Evolutionary conservation across 2,888 invertebrate species (phyloP).

Genomic region (Branchellion lobata): DNA sequence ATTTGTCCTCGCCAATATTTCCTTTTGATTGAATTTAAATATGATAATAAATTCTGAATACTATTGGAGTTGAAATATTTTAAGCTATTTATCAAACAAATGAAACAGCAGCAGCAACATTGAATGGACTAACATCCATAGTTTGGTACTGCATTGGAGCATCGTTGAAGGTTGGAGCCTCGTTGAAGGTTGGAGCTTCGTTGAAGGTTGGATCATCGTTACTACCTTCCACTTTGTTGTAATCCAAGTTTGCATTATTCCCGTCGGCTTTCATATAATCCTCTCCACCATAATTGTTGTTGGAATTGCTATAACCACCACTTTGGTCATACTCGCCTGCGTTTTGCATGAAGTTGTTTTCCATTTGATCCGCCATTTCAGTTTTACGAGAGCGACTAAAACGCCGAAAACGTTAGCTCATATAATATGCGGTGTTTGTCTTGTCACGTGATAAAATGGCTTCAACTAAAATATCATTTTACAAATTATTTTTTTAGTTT

Average conservation of each 20-base stretch:
- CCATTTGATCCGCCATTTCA: neutral
- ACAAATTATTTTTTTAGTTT: too few relatives aligned
- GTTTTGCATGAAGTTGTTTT: neutral
- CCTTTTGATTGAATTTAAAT: conserved; percentile 59
- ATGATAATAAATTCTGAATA: too few relatives aligned
- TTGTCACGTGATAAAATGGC: neutral
- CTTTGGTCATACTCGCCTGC: neutral
- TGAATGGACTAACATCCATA: neutral
- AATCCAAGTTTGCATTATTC: neutral
- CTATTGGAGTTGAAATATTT: too few relatives aligned
- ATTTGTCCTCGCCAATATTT: conserved; percentile 90
- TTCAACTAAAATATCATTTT: too few relatives aligned
- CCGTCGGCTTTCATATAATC: neutral
- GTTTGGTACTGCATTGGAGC: neutral
- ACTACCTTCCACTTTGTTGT: neutral
- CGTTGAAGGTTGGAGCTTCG: too few relatives aligned
- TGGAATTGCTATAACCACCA: neutral
- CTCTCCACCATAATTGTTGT: neutral
- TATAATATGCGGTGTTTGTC: neutral
- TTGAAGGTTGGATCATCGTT: too few relatives aligned
- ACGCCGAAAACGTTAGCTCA: neutral
- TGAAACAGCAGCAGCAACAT: too few relatives aligned
- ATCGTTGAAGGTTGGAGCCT: too few relatives aligned
- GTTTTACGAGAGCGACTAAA: neutral
- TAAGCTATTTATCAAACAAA: too few relatives aligned